phyloP scores from a whole-genome alignment of 1,140 invertebrate species.

The Drosophila pseudoobscura region DNA sequence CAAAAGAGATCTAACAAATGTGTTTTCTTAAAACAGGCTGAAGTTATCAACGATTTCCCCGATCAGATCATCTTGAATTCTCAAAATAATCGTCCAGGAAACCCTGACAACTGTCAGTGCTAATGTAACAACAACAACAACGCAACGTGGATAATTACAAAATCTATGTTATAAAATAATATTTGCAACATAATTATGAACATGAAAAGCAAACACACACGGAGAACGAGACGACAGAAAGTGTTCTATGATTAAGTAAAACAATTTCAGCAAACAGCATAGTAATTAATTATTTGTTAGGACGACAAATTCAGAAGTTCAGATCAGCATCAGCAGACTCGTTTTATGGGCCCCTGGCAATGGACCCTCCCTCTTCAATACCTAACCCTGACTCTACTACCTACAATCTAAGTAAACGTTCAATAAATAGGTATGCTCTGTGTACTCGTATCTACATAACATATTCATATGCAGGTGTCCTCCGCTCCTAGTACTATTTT shows the following conservation, averaged over 20 bases:
- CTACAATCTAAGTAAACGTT: slow-evolving; percentile 45
- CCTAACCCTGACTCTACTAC: slow-evolving; percentile 10
- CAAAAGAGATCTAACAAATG: background rate
- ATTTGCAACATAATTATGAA: slow-evolving; percentile 59
- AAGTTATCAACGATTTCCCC: slow-evolving; percentile 98
- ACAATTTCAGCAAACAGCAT: slow-evolving; percentile 71
- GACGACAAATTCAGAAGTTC: slow-evolving; percentile 63
- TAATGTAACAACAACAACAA: slow-evolving; percentile 84
- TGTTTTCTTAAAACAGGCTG: slow-evolving; percentile 84
- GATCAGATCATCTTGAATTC: slow-evolving; percentile 95
- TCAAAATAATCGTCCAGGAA: slow-evolving; percentile 88
- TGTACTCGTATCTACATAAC: slow-evolving; percentile 50
- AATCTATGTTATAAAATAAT: slow-evolving; percentile 75
- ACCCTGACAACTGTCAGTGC: slow-evolving; percentile 91
- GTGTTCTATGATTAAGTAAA: slow-evolving; percentile 74
- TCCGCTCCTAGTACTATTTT: slow-evolving; percentile 69
- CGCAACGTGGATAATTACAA: slow-evolving; percentile 68
- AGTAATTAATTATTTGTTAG: slow-evolving; percentile 68
- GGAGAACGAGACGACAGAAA: slow-evolving; percentile 42
- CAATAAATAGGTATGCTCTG: slow-evolving; percentile 55
- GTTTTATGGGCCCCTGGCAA: slow-evolving; percentile 32
- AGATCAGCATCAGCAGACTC: slow-evolving; percentile 53
- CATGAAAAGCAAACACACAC: slow-evolving; percentile 53
- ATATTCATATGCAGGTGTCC: slow-evolving; percentile 51
- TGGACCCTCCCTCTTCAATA: slow-evolving; percentile 9